Percentiles rank a stretch among this genome's conserved stretches.
These are phyloP conservation scores for Buceros bicornis DNA, from an alignment of 2,797 vertebrate species.

Conservation along the genomic window DNA sequence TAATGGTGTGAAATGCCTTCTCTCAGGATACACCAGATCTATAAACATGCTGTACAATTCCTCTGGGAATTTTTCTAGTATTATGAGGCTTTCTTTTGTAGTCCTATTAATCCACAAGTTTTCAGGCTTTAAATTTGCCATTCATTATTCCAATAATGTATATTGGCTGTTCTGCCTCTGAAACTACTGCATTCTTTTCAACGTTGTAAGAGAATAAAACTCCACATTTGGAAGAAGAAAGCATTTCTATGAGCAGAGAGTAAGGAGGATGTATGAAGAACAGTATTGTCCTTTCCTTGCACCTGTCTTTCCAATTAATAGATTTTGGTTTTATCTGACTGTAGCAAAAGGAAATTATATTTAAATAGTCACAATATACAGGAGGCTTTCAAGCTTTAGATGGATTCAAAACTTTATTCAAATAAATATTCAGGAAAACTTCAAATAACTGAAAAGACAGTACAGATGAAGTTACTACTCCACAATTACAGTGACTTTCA, in stretches of 20 bases:
- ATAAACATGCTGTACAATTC: neutral
- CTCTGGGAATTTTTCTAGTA: neutral
- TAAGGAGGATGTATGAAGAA: neutral
- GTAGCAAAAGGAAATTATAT: neutral
- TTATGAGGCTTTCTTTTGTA: neutral
- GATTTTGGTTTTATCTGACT: neutral
- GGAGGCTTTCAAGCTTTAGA: neutral
- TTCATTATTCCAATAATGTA: neutral
- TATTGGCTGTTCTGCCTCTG: neutral
- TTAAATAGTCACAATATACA: neutral
- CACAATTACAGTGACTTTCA: neutral
- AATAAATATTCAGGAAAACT: neutral
- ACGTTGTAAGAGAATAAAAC: neutral
- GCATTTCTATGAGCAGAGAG: neutral
- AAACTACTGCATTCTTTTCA: neutral
- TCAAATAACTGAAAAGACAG: neutral
- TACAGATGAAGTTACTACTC: neutral
- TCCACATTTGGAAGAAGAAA: neutral
- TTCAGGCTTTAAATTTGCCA: neutral
- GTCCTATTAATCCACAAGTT: slow-evolving; percentile 5
- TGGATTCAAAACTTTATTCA: neutral
- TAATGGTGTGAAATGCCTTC: neutral
- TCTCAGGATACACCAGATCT: neutral
- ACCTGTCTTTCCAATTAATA: neutral
- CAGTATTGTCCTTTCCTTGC: neutral